phyloP scores from a whole-genome alignment of 2,888 invertebrate species.

The Machimus rusticus region DNA sequence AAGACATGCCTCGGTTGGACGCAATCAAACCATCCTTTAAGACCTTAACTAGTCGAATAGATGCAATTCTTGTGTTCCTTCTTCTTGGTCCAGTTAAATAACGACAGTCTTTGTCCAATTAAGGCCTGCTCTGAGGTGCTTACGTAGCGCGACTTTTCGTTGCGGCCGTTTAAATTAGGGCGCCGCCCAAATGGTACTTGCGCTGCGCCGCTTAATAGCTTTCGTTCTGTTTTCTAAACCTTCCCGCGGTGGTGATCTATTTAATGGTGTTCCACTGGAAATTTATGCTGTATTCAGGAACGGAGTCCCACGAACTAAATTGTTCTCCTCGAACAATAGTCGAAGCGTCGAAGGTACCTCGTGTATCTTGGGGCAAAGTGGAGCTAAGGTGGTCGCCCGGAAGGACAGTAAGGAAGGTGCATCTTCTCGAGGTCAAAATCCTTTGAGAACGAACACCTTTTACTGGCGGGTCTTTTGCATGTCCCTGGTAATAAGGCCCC shows the following conservation, averaged over 20 bases:
- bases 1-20: background rate
- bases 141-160: background rate
- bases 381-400: background rate
- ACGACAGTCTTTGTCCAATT: constrained; percentile 34
- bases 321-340: constrained; percentile 8
- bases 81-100: constrained; percentile 18
- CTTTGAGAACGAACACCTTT: background rate
- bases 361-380: background rate
- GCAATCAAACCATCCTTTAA: background rate
- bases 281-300: constrained; percentile 18
- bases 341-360: background rate
- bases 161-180: constrained; percentile 28
- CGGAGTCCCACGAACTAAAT: background rate
- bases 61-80: constrained; percentile 34
- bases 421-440: background rate
- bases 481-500: background rate
- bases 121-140: constrained; percentile 37
- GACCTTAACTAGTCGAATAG: background rate
- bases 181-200: constrained; percentile 15
- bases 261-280: constrained; percentile 20
- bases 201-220: background rate
- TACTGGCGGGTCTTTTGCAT: constrained; percentile 20
- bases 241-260: constrained; percentile 29
- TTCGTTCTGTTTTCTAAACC: background rate
- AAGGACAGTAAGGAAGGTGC: background rate